Evolutionary conservation across 2,888 invertebrate genomes (phyloP), one percentile per base, ranked within the genome.

Genomic region (Drosophila paranaensis): DNA sequence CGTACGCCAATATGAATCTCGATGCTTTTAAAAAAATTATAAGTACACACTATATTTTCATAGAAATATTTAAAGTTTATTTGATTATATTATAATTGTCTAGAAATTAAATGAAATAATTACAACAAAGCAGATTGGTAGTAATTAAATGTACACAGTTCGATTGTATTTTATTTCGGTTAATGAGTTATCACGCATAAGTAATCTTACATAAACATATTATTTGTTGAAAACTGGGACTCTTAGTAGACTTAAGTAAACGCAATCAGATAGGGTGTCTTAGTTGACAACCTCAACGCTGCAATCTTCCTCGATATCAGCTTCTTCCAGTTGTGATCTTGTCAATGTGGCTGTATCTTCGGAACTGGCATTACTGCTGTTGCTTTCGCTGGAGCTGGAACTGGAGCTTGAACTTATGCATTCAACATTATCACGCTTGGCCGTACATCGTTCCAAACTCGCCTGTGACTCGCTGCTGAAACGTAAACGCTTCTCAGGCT

Each of bases 401-500:
- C 81, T 90, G 13, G 85, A 89, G 43, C 81, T 89, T 3, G 89
- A 88, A 16, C 73, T 83, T 20, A 89, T 66, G 57, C 71, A 85
- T 53, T 90, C 88, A 56, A 89, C n/a, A 25, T 72, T 66, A 55
- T 76, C 68, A 42, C 61, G 46, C 20, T 76, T 71, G 5, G 39
- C 27, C 16, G 54, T 11, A 33, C 64, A 56, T 35, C 27, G 37
- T 45, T 73, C 58, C 1, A 81, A 40, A 30, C 57, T 73, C 1
- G 54, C 50, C 37, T 79, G 79, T 10, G 82, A 61, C 30, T 76
- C 75, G 46, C 74, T 65, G 40, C 62, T 79, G 0, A 90, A 63
- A 0, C 90, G 89, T 27, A 88, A 60, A 2, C 91, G 88, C 89
- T 95, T 96, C 74, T 95, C 95, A 0, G 97, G 97, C 82, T 97